These are phyloP conservation scores for Nesidiocoris tenuis DNA, from an alignment of 2,888 invertebrate species.

Conservation along the genomic window DNA sequence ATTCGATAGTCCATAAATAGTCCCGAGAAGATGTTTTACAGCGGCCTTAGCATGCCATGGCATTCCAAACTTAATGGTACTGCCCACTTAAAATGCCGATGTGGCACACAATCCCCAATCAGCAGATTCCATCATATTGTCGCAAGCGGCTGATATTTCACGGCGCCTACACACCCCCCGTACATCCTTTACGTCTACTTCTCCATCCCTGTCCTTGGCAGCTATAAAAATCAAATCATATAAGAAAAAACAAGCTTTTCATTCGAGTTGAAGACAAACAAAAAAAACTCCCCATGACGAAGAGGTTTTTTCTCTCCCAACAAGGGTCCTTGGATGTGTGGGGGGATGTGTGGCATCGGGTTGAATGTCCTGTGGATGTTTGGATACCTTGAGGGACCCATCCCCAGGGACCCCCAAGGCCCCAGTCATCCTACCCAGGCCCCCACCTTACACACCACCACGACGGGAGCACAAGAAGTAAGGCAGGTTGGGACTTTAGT, in stretches of 20 bases:
- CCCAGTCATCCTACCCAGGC: neutral
- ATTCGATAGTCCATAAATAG: too few species aligned
- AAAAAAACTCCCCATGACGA: neutral
- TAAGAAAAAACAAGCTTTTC: neutral
- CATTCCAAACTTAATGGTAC: neutral
- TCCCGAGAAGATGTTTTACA: too few species aligned
- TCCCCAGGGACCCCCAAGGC: neutral
- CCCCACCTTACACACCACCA: neutral
- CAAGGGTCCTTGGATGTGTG: neutral
- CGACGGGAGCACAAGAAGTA: conserved; percentile 4
- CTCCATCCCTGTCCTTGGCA: neutral
- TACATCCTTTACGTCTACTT: too few species aligned
- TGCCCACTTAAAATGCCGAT: neutral
- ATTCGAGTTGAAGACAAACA: neutral
- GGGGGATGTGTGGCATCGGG: conserved; percentile 40
- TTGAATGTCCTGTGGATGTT: conserved; percentile 45
- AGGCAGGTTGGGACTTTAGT: too few species aligned
- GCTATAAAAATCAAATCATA: neutral
- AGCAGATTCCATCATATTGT: neutral
- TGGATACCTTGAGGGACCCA: conserved; percentile 52
- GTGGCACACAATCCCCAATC: neutral
- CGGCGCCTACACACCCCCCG: neutral
- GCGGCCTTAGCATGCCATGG: neutral
- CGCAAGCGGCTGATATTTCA: neutral
- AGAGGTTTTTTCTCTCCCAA: neutral